These are phyloP conservation scores for Stegophylla sp. DNA, from an alignment of 2,888 invertebrate species.

Conservation along the genomic window DNA sequence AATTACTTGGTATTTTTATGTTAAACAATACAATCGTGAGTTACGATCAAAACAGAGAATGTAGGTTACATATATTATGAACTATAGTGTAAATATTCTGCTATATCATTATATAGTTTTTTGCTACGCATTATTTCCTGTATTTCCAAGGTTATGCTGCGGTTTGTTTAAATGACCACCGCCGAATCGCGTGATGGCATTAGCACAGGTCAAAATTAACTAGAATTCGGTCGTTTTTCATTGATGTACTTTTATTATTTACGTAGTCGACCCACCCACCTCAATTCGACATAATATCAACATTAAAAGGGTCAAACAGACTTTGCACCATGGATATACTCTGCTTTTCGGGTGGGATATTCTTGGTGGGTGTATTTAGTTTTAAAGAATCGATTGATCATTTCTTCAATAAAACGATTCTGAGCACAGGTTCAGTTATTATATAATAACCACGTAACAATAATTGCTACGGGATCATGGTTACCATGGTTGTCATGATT, in stretches of 20 bases:
- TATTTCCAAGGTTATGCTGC: background rate
- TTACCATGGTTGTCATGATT: too few species aligned
- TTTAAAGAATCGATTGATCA: too few species aligned
- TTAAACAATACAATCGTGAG: constrained; percentile 23
- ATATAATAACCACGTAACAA: too few species aligned
- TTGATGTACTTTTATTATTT: constrained; percentile 16
- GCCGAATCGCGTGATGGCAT: constrained; percentile 37
- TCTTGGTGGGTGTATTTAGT: too few species aligned
- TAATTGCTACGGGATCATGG: too few species aligned
- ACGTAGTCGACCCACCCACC: background rate
- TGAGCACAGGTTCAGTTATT: too few species aligned
- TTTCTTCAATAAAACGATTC: too few species aligned
- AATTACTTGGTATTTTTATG: background rate
- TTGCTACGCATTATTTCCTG: constrained; percentile 24
- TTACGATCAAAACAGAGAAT: constrained; percentile 21
- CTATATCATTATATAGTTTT: constrained; percentile 19
- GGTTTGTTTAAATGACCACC: constrained; percentile 12
- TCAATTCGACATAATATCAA: too few species aligned
- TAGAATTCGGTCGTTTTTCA: constrained; percentile 23
- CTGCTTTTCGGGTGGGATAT: too few species aligned
- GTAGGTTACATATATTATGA: constrained; percentile 8
- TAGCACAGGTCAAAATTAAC: background rate
- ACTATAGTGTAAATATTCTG: constrained; percentile 7
- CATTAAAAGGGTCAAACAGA: too few species aligned
- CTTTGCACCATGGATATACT: too few species aligned